Evolutionary conservation across 2,797 vertebrate genomes (phyloP).

Genomic region (Microcaecilia unicolor): DNA sequence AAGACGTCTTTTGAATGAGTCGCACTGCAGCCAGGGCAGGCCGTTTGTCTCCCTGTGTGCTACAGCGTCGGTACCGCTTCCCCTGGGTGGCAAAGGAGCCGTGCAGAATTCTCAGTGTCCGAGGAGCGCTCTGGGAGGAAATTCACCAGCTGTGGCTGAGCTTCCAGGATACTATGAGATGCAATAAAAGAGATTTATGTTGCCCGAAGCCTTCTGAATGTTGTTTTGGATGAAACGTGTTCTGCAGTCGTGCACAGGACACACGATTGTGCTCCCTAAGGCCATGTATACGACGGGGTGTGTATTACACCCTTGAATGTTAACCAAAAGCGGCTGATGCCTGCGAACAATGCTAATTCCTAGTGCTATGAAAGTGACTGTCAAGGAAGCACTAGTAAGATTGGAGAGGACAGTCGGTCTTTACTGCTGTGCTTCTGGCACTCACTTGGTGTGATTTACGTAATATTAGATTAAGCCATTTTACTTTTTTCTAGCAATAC

Average conservation of each 20-base stretch:
- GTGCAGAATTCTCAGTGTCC: too few species aligned
- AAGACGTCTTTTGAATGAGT: too few species aligned
- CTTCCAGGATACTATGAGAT: conserved; percentile 12
- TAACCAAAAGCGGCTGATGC: neutral
- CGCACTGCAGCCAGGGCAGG: too few species aligned
- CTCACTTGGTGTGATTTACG: neutral
- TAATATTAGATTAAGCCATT: too few species aligned
- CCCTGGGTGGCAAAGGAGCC: too few species aligned
- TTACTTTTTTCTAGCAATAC: too few species aligned
- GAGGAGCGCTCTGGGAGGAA: too few species aligned
- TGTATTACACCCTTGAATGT: conserved; percentile 3
- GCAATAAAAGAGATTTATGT: conserved; percentile 28
- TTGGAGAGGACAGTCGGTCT: neutral
- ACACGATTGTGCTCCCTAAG: neutral
- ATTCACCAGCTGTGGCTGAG: conserved; percentile 9
- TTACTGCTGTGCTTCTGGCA: neutral
- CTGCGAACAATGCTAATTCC: neutral
- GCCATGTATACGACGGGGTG: neutral
- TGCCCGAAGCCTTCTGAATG: conserved; percentile 37
- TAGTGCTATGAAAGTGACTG: neutral
- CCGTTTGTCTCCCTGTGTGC: too few species aligned
- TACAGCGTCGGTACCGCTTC: too few species aligned
- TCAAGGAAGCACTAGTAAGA: neutral
- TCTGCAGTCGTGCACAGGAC: conserved; percentile 8
- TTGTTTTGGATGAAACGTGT: conserved; percentile 5